These are phyloP conservation scores for zebrafish (Danio rerio) DNA, from an alignment of 2,113 vertebrate genomes.

Conservation along the genomic window GRCz12tu NC_133199.1:290001-290500, in stretches of 20 bases:
- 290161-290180: not conserved
- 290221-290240: too few relatives aligned
- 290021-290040: too few relatives aligned
- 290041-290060: too few relatives aligned
- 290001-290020: too few relatives aligned
- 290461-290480: not conserved
- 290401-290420: conserved; percentile 19
- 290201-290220: not conserved
- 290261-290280: not conserved
- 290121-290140: too few relatives aligned
- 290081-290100: too few relatives aligned
- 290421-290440: not conserved
- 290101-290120: too few relatives aligned
- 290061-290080: too few relatives aligned
- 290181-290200: not conserved
- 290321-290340: not conserved
- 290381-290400: conserved; percentile 39
- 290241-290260: not conserved
- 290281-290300: not conserved
- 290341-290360: conserved; percentile 14
- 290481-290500: conserved; percentile 25
- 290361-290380: conserved; percentile 19
- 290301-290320: too few relatives aligned
- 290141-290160: too few relatives aligned
- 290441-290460: not conserved